These are phyloP conservation scores for Danio rerio DNA, from an alignment of 2,113 vertebrate genomes.

Conservation along the genomic window DNA sequence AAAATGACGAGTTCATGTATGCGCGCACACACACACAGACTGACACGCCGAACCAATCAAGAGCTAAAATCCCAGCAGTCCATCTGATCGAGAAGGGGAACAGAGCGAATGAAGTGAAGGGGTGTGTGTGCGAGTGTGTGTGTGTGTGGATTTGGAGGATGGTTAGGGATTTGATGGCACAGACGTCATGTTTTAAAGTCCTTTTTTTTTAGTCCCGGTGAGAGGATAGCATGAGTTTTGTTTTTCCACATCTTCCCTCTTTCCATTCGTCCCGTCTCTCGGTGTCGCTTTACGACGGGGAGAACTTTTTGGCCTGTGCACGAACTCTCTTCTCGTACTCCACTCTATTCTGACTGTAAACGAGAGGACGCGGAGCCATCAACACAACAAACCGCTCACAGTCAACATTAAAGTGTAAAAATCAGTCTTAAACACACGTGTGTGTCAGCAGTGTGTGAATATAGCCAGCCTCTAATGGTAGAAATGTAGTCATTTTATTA, in stretches of 20 bases:
- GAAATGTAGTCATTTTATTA: no score
- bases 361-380: slow-evolving; percentile 43
- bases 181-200: slow-evolving; percentile 65
- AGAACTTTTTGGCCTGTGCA: slow-evolving; percentile 99
- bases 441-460: no score
- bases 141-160: slow-evolving; percentile 66
- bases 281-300: slow-evolving; percentile 84
- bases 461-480: no score
- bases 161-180: slow-evolving; percentile 75
- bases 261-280: slow-evolving; percentile 73
- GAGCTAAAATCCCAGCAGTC: slow-evolving; percentile 49
- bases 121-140: slow-evolving; percentile 52
- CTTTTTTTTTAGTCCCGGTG: slow-evolving; percentile 53
- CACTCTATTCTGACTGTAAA: slow-evolving; percentile 98
- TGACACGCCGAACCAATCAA: slow-evolving; percentile 31
- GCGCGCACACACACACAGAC: slow-evolving; percentile 26
- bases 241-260: slow-evolving; percentile 82
- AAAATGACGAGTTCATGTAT: slow-evolving; percentile 17
- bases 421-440: neutral
- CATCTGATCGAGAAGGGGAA: neutral
- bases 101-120: slow-evolving; percentile 44
- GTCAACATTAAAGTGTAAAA: no score
- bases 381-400: neutral
- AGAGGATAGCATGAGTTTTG: slow-evolving; percentile 75
- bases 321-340: slow-evolving; percentile 99